These are phyloP conservation scores for Petrocephalus zakoni DNA, from an alignment of 2,113 vertebrate species.

Conservation along the genomic window DNA sequence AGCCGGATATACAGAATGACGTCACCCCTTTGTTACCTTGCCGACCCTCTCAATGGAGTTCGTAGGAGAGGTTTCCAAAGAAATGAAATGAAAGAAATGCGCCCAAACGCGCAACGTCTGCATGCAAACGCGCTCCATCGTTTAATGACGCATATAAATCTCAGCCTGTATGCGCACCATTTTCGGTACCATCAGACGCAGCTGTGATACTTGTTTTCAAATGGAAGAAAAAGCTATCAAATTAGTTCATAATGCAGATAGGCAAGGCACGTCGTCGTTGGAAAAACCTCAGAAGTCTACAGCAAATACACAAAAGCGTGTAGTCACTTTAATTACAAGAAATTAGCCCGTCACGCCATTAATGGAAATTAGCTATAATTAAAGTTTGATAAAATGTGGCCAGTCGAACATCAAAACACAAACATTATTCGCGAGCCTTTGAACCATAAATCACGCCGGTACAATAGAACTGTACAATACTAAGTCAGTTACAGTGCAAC, in stretches of 20 bases:
- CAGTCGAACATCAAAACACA: not conserved
- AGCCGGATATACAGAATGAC: conserved; percentile 62
- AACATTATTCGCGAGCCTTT: not conserved
- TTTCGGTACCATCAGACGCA: not conserved
- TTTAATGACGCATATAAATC: not conserved
- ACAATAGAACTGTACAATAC: not conserved
- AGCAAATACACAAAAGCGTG: not conserved
- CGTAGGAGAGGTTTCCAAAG: conserved; percentile 8
- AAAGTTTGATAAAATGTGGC: not conserved
- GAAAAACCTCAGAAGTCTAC: not conserved
- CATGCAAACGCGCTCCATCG: not conserved
- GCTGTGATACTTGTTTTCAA: not conserved
- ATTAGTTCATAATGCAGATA: conserved; percentile 1
- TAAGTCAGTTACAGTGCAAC: not conserved
- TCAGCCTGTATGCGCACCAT: not conserved
- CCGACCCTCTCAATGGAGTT: conserved; percentile 41
- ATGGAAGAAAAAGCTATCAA: not conserved
- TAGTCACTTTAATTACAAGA: not conserved
- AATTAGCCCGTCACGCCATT: conserved; percentile 1
- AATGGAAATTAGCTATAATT: not conserved
- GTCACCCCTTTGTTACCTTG: conserved; percentile 73
- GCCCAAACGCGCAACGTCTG: not conserved
- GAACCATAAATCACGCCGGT: not conserved
- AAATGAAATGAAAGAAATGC: not conserved
- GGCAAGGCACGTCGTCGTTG: too few species aligned